phyloP scores from a whole-genome alignment of 1,140 invertebrate species.

The Odontomachus brunneus region DNA sequence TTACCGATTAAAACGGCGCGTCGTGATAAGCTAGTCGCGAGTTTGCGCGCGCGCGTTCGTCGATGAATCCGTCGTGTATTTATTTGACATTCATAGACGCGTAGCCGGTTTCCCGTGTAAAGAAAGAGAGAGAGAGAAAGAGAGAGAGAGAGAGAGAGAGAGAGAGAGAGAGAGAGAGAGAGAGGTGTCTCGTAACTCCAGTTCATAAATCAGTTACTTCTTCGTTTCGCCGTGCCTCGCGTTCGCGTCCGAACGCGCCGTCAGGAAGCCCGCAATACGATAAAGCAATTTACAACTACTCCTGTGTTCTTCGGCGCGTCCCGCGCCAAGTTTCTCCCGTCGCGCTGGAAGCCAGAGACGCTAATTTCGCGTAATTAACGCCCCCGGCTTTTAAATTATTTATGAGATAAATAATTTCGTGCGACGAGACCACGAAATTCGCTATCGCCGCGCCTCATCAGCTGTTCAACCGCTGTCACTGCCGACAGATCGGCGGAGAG shows the following conservation, averaged over 20 bases:
- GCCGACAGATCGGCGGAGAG: too few species aligned
- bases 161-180: not conserved
- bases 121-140: not conserved
- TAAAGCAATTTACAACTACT: conserved; percentile 60
- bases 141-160: not conserved
- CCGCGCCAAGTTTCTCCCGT: conserved; percentile 38
- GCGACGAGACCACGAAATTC: conserved; percentile 17
- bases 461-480: not conserved
- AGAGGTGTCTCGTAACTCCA: conserved; percentile 53
- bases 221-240: conserved; percentile 48
- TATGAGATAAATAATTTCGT: conserved; percentile 52
- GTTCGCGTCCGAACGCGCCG: conserved; percentile 51
- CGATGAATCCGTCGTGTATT: conserved; percentile 50
- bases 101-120: conserved; percentile 37
- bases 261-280: conserved; percentile 54
- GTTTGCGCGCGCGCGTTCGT: not conserved
- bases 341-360: conserved; percentile 35
- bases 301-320: conserved; percentile 44
- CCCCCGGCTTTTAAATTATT: conserved; percentile 51
- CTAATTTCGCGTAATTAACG: conserved; percentile 59
- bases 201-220: conserved; percentile 62
- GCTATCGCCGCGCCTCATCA: conserved; percentile 14
- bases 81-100: conserved; percentile 53
- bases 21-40: conserved; percentile 16
- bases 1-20: conserved; percentile 15